Percentiles rank a stretch among this genome's conserved stretches.
Conservation (phyloP, 1,140 invertebrate species). For the Gerris buenoi region DNA sequence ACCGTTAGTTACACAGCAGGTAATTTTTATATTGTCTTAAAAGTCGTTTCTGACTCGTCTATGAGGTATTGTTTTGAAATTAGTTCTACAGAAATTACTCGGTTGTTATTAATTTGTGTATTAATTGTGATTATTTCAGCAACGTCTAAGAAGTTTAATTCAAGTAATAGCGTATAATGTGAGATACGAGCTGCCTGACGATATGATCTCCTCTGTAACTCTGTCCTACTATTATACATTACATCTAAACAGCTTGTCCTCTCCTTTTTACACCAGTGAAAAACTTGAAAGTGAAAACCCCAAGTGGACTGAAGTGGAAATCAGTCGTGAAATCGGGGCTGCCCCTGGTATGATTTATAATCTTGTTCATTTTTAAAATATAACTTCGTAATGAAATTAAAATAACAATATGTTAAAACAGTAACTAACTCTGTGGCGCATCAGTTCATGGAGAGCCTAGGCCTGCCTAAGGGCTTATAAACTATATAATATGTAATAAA, state of each 20-base stretch:
- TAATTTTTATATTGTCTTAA: conserved; percentile 14
- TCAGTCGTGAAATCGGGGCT: conserved; percentile 23
- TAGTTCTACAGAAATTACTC: neutral
- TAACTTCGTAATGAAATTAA: neutral
- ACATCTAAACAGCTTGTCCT: conserved; percentile 60
- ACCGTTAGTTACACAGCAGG: conserved; percentile 25
- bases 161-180: conserved; percentile 50
- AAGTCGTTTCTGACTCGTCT: too few relatives aligned
- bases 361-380: neutral
- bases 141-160: conserved; percentile 53
- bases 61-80: too few relatives aligned
- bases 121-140: conserved; percentile 29
- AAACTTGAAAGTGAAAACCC: conserved; percentile 51
- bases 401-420: neutral
- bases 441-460: too few relatives aligned
- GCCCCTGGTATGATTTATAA: conserved; percentile 23
- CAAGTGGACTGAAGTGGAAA: conserved; percentile 55
- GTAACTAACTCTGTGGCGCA: neutral
- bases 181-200: conserved; percentile 27
- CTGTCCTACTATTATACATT: conserved; percentile 59
- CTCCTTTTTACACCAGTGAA: conserved; percentile 78
- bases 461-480: neutral
- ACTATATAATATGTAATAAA: too few relatives aligned
- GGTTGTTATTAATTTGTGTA: neutral
- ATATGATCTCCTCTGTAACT: conserved; percentile 30